Evolutionary conservation across 2,797 vertebrate genomes (phyloP).

Genomic region (Enteromius treurensis): DNA sequence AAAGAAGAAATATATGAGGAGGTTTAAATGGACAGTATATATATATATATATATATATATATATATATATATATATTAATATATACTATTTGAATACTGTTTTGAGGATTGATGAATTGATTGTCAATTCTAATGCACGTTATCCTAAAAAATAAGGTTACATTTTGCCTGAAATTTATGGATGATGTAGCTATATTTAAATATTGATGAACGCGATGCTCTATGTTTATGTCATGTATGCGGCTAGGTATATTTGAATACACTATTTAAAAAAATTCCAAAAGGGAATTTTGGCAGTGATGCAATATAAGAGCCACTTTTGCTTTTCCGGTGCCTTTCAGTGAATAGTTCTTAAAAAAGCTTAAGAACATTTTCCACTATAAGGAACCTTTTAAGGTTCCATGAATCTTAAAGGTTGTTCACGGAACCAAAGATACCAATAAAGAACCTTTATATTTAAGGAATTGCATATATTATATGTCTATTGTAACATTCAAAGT

Average conservation of each 20-base stretch:
- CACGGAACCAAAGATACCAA: not conserved
- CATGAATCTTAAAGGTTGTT: not conserved
- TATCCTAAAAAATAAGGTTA: not conserved
- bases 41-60: no score
- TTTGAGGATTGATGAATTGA: no score
- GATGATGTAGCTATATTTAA: not conserved
- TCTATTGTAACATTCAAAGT: conserved; percentile 23
- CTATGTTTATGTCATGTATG: not conserved
- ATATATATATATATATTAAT: no score
- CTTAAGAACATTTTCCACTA: not conserved
- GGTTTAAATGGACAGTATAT: no score
- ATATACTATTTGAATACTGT: no score
- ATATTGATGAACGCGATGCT: not conserved
- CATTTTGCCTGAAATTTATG: not conserved
- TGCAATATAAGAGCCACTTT: not conserved
- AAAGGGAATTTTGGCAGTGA: not conserved
- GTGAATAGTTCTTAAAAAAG: not conserved
- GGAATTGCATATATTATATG: not conserved
- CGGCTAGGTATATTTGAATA: not conserved
- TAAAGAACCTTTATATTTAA: not conserved
- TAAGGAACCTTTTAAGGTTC: not conserved
- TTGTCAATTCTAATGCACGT: not conserved
- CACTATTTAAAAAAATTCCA: not conserved
- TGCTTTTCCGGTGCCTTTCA: not conserved
- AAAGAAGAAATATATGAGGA: no score